Evolutionary conservation across 35 echinoderm and acorn worm species (phyloP), one percentile per base, ranked within the genome.

Genomic region (Ophiothrix spiculata): DNA sequence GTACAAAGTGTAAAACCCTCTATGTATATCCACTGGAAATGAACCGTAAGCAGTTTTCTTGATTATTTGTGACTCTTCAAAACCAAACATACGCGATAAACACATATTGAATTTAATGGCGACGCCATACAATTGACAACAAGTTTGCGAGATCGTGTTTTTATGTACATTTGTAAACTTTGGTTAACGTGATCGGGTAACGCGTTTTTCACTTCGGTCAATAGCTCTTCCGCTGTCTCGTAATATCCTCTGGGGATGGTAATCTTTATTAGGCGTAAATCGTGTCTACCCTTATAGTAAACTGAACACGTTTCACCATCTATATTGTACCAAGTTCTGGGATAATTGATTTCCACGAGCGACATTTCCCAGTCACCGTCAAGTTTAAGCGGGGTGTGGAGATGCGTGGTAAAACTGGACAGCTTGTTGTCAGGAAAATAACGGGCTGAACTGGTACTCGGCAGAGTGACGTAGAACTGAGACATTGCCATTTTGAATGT

Each of bases 381-480:
- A 79, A 86, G 40, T 35, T 37, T 37, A 10, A 91, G 37, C 10
- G 89, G 83, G 23, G 85, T 73, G 29, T 85, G 60, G 31, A 91
- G 76, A 33, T 84, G 38, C 4, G 89, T 91, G 36, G 89, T 85
- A 60, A 56, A 91, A 73, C 69, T 73, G 39, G 80, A 80, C 21
- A 84, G 33, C 21, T 85, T 87, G 56, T 91, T 91, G 21, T 82
- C 56, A 28, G 90, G 84, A 40, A 85, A 91, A 76, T 75, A 91
- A 73, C 56, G 17, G 6, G 38, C 11, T 14, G 83, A 91, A 73
- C 75, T 86, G 34, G 84, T 91, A 40, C 81, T 85, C 13, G 81
- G 82, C 56, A 85, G 37, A 6, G 81, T 85, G 0, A 92, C 84
- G 77, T 85, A 84, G 76, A 91, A 91, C 28, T 92, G 90, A 4